Conservation (phyloP, 2,797 vertebrate genomes). For the Eulemur albifrons region DNA sequence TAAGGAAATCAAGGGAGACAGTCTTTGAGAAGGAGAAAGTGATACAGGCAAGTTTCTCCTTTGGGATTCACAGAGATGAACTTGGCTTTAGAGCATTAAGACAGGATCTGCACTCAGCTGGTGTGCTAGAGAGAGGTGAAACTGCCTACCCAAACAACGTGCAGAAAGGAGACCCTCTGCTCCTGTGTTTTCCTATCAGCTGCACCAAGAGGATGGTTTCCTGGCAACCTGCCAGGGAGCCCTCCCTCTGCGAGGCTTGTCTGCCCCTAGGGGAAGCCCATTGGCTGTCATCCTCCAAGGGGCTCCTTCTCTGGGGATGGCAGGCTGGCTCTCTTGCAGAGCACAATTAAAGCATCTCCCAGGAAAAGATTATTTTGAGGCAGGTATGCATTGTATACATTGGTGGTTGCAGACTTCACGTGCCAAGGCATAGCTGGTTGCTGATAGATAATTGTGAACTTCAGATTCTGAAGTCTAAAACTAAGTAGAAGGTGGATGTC, state of each 20-base stretch:
- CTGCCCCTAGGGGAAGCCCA: constrained; percentile 83
- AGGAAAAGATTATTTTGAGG: constrained; percentile 15
- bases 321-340: constrained; percentile 29
- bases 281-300: constrained; percentile 66
- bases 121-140: background rate
- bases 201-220: constrained; percentile 41
- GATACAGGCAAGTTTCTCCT: constrained; percentile 6
- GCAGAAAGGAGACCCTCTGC: background rate
- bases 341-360: constrained; percentile 48
- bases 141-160: background rate
- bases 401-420: background rate
- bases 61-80: background rate
- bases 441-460: background rate
- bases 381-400: constrained; percentile 36
- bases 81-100: constrained; percentile 20
- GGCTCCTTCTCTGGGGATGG: background rate
- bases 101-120: constrained; percentile 1
- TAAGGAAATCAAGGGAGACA: background rate
- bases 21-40: constrained; percentile 10
- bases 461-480: background rate
- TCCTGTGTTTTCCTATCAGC: constrained; percentile 7
- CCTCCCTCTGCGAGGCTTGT: background rate
- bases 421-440: background rate
- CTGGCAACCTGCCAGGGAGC: constrained; percentile 61
- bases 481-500: background rate